Base-by-base conservation (phyloP, 2,888 invertebrate genomes). In the Polyommatus iphigenia region DNA sequence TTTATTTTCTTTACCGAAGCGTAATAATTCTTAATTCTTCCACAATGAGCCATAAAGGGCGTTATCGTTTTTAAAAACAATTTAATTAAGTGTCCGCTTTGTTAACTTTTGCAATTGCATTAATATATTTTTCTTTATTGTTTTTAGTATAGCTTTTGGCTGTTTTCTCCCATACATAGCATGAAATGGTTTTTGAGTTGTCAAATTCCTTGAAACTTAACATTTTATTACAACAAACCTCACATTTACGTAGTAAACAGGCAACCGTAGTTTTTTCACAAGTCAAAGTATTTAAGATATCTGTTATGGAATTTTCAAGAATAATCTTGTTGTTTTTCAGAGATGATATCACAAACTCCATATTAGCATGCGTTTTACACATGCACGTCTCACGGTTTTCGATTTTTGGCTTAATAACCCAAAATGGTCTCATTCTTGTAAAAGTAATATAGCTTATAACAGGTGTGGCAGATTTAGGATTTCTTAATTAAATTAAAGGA, bases 11-110 rank as follows among this genome's bases (percentile, higher is more conserved):
- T 41, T 41, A 41, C 41, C 8, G 41, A 41, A 41, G 41, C 41
- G 41, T 41, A 41, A 41, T 41, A 8, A 41, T 41, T 41, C 41
- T 41, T 41, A 41, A 41, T 41, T 41, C 41, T 41, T 41, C 41
- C 41, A 41, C 50, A 75, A 75, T 75, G 75, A 20, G 13, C 50
- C 24, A 75, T 24, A 75, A 75, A 75, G 24, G 54, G 75, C 13
- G 5, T 75, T 41, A 75, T 41, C 8, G 41, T 41, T 41, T 41
- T 41, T 41, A 41, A 41, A 41, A 41, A 41, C 41, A 41, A 76
- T 73, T 73, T 73, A 54, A 54, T 54, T 54, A 54, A 54, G 54
- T 54, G 54, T 54, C 54, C 18, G 15, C 54, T 54, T 54, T 54
- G 54, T 54, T 54, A 54, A 54, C 54, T 54, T 54, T 54, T 54